phyloP scores from a whole-genome alignment of 2,113 vertebrate genomes.

The Solea solea region DNA sequence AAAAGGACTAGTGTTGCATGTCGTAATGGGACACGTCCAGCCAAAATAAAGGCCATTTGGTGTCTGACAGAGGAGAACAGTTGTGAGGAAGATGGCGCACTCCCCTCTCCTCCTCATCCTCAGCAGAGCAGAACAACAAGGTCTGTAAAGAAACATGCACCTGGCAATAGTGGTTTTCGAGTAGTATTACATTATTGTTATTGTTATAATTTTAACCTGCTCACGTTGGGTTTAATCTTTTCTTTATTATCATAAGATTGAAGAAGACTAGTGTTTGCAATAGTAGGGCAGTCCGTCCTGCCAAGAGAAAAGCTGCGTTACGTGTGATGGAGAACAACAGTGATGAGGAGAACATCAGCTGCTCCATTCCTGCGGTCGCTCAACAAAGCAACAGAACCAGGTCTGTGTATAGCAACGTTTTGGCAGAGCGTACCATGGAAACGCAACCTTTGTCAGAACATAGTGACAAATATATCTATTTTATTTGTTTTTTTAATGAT shows the following conservation, averaged over 20 bases:
- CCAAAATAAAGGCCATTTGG: slow-evolving; percentile 10
- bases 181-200: no score
- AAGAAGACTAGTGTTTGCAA: neutral
- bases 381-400: slow-evolving; percentile 26
- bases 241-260: slow-evolving; percentile 7
- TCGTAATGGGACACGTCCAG: neutral
- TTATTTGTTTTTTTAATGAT: neutral
- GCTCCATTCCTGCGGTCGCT: neutral
- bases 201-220: neutral
- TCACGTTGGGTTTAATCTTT: neutral
- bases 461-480: neutral
- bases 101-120: neutral
- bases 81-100: neutral
- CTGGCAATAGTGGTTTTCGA: neutral
- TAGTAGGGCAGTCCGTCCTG: neutral
- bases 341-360: slow-evolving; percentile 36
- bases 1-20: neutral
- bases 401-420: slow-evolving; percentile 21
- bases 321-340: slow-evolving; percentile 6
- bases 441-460: neutral
- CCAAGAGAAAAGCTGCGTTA: neutral
- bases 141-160: slow-evolving; percentile 24
- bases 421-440: neutral
- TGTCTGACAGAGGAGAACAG: slow-evolving; percentile 5
- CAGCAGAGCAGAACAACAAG: slow-evolving; percentile 21